Evolutionary conservation across 2,113 vertebrate genomes (phyloP).

Genomic region (Capricornis sumatraensis): DNA sequence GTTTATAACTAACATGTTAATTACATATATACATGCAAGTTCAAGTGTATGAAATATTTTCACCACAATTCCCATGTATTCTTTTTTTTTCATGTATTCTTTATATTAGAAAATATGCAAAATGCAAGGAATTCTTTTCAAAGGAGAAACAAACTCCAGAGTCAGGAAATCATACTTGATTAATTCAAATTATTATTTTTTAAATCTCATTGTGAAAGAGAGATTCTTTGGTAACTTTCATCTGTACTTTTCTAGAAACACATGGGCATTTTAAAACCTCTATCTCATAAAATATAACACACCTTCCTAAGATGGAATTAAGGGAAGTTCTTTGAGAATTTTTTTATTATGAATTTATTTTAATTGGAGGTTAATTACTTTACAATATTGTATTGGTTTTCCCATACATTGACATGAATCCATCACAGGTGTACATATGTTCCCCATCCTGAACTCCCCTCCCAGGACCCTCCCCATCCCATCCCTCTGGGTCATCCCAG

Average conservation of each 20-base stretch:
- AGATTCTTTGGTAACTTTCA: not conserved
- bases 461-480: no score
- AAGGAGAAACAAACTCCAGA: not conserved
- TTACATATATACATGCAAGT: not conserved
- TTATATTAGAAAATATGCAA: not conserved
- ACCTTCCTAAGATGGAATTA: not conserved
- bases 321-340: not conserved
- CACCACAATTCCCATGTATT: not conserved
- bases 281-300: not conserved
- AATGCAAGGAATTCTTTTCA: not conserved
- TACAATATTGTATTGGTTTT: no score
- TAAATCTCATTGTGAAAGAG: not conserved
- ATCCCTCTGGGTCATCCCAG: no score
- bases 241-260: not conserved
- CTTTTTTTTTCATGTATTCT: not conserved
- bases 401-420: no score
- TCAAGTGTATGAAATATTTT: not conserved
- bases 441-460: no score
- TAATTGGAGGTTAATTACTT: no score
- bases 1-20: not conserved
- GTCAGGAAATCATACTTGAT: not conserved
- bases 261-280: not conserved
- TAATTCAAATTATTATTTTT: not conserved
- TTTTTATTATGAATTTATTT: no score
- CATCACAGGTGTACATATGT: rapidly evolving